Percentiles rank a stretch among this genome's conserved stretches.
Conservation (phyloP, 2,113 vertebrate species). For the Eurypyga helias region DNA sequence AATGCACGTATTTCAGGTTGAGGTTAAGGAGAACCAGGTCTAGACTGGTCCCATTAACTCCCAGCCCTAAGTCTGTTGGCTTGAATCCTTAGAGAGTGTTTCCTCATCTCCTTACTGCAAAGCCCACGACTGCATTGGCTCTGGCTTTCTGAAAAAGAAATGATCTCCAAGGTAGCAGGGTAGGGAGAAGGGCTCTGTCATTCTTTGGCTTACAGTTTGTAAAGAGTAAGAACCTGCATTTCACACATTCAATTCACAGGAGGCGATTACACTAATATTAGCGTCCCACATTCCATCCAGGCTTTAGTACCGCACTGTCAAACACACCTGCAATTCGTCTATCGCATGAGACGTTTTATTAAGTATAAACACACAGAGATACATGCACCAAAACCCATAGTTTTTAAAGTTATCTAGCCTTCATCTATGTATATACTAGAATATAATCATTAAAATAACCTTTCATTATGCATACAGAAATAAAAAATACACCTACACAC, state of each 20-base stretch:
- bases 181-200: neutral
- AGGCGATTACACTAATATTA: neutral
- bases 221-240: neutral
- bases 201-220: neutral
- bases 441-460: neutral
- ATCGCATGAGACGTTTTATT: fast-evolving
- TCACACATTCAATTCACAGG: neutral
- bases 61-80: neutral
- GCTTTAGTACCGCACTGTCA: neutral
- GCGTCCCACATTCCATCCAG: neutral
- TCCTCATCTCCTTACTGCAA: neutral
- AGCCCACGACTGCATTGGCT: neutral
- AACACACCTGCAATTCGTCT: neutral
- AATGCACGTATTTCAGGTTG: neutral
- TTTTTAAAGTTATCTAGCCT: neutral
- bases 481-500: neutral
- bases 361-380: neutral
- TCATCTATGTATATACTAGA: neutral
- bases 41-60: neutral
- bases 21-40: neutral
- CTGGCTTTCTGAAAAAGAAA: neutral
- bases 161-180: neutral
- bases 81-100: neutral
- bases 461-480: neutral
- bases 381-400: neutral